phyloP scores from a whole-genome alignment of 35 echinoderm and acorn worm species.

The Apostichopus californicus region DNA sequence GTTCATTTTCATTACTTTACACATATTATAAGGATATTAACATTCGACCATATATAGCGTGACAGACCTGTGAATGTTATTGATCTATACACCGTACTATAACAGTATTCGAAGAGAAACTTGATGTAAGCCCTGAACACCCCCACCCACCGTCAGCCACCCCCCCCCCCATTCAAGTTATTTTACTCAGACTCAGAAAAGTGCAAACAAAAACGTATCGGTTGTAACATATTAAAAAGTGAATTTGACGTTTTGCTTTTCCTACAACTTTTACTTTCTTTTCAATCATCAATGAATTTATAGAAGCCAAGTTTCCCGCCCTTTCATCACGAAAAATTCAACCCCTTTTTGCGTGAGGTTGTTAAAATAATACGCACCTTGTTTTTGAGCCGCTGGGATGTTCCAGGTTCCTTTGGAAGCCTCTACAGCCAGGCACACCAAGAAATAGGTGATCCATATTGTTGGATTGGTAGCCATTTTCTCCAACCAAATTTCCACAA shows the following conservation, averaged over 20 bases:
- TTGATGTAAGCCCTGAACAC: too few species aligned
- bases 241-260: background rate
- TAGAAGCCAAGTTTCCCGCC: too few species aligned
- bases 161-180: background rate
- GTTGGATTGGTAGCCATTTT: background rate
- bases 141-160: too few species aligned
- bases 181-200: background rate
- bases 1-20: too few species aligned
- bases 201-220: background rate
- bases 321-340: too few species aligned
- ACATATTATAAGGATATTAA: too few species aligned
- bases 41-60: too few species aligned
- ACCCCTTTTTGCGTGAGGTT: too few species aligned
- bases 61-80: too few species aligned
- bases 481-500: background rate
- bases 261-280: background rate
- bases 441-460: background rate
- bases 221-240: background rate
- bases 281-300: too few species aligned
- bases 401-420: background rate
- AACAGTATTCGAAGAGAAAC: too few species aligned
- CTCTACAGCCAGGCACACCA: background rate
- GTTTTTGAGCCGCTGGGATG: constrained; percentile 18
- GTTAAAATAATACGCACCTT: constrained; percentile 4
- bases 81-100: too few species aligned